Conservation (phyloP, 2,113 vertebrate species). For the Syngnathoides biaculeatus region DNA sequence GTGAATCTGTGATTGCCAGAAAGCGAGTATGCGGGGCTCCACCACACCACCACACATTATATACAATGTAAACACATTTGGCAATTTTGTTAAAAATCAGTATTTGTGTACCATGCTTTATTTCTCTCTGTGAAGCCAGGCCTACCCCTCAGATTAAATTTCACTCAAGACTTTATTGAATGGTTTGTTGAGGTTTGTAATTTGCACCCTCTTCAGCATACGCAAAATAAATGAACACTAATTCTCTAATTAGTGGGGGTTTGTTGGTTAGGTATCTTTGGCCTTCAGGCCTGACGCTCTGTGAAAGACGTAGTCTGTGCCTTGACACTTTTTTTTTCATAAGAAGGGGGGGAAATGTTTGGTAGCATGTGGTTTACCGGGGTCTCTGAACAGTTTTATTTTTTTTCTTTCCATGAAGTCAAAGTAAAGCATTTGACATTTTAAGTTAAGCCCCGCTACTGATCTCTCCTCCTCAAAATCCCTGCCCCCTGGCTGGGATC, state of each 20-base stretch:
- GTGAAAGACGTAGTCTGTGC: constrained; percentile 64
- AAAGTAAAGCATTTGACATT: constrained; percentile 65
- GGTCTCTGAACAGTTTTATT: constrained; percentile 54
- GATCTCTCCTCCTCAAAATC: constrained; percentile 60
- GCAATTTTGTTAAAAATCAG: too few species aligned
- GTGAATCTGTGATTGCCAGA: too few species aligned
- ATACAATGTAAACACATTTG: too few species aligned
- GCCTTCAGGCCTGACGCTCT: constrained; percentile 59
- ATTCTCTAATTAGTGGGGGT: constrained; percentile 71
- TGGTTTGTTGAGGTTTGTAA: constrained; percentile 72
- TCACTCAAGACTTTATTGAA: constrained; percentile 69
- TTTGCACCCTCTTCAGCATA: constrained; percentile 71
- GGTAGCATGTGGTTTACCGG: constrained; percentile 49
- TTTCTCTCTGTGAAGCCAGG: constrained; percentile 54
- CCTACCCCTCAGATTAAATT: constrained; percentile 44
- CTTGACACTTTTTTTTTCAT: constrained; percentile 19
- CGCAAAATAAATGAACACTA: constrained; percentile 74
- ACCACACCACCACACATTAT: too few species aligned
- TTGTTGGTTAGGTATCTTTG: constrained; percentile 72
- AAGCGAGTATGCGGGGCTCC: too few species aligned
- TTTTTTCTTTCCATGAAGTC: constrained; percentile 54
- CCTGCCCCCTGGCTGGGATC: constrained; percentile 60
- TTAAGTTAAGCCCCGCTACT: constrained; percentile 57
- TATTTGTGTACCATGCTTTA: not conserved
- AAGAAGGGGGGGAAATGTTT: constrained; percentile 36